These are phyloP conservation scores for Cryptoprocta ferox DNA, from an alignment of 2,797 vertebrate species.

Conservation along the genomic window DNA sequence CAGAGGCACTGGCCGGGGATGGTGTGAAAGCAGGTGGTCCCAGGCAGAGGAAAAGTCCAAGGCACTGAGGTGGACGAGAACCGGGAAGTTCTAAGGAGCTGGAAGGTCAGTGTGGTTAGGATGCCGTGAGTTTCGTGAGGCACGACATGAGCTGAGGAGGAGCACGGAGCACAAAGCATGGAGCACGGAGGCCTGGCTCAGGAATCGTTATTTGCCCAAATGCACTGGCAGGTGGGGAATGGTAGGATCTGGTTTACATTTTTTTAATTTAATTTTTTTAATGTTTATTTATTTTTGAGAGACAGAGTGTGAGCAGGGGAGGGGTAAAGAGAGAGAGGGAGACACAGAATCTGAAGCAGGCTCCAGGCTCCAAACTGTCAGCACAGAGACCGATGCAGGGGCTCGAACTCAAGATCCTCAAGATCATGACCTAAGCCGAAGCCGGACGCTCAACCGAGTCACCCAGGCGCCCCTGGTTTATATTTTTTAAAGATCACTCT, in stretches of 20 bases:
- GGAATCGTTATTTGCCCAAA: background rate
- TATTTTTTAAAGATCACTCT: conserved; percentile 5
- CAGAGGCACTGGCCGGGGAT: background rate
- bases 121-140: background rate
- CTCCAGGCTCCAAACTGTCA: too few species aligned
- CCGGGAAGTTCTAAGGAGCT: background rate
- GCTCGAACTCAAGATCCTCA: too few species aligned
- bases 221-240: background rate
- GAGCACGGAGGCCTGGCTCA: background rate
- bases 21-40: background rate
- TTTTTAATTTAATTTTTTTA: too few species aligned
- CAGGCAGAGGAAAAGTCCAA: background rate
- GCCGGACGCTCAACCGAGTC: too few species aligned
- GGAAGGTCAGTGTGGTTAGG: background rate
- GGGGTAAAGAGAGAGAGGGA: too few species aligned
- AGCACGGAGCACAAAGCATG: background rate
- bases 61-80: background rate
- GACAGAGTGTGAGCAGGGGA: too few species aligned
- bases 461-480: too few species aligned
- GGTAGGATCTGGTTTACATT: background rate
- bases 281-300: too few species aligned
- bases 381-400: too few species aligned
- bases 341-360: too few species aligned
- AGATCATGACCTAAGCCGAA: too few species aligned
- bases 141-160: background rate